phyloP scores from a whole-genome alignment of 1,140 invertebrate genomes.

The Lucilia cuprina region DNA sequence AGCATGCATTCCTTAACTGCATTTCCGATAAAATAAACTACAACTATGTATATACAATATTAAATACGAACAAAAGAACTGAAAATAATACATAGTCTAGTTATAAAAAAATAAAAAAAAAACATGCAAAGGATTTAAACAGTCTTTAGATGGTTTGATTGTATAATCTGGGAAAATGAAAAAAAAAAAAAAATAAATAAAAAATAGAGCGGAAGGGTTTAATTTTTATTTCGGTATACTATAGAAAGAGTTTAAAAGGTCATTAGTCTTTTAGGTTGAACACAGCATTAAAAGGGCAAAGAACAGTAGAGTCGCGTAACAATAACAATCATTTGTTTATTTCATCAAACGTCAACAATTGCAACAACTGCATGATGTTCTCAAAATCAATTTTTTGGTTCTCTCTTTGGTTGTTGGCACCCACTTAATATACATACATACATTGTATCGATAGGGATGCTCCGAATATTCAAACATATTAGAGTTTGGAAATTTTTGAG shows the following conservation, averaged over 20 bases:
- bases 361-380: background rate
- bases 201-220: background rate
- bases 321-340: background rate
- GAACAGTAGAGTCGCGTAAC: background rate
- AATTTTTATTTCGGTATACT: background rate
- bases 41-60: background rate
- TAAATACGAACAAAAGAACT: background rate
- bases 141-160: slow-evolving; percentile 14
- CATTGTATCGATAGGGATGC: too few relatives aligned
- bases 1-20: slow-evolving; percentile 2
- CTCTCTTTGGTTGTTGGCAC: background rate
- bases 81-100: background rate
- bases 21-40: slow-evolving; percentile 1
- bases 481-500: too few relatives aligned
- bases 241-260: background rate
- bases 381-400: background rate
- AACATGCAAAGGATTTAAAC: background rate
- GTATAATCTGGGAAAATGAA: background rate
- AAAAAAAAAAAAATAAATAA: background rate
- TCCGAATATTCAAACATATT: too few relatives aligned
- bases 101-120: background rate
- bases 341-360: background rate
- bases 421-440: too few relatives aligned
- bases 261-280: background rate
- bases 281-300: background rate